These are phyloP conservation scores for Darevskia nairensis DNA, from an alignment of 2,797 vertebrate species.

Conservation along the genomic window DNA sequence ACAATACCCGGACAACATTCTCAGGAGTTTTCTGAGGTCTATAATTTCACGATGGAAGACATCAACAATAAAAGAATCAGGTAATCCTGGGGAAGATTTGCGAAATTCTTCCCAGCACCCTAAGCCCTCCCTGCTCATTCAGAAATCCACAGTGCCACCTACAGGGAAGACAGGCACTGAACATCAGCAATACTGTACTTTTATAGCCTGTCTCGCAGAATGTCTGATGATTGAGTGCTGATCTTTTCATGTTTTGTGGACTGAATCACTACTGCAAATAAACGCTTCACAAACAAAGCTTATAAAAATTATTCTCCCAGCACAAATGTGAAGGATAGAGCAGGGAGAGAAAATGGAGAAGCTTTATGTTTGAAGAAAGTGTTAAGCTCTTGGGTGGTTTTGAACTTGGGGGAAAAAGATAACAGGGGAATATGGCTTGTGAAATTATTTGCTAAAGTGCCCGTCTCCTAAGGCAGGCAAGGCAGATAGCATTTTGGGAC, in stretches of 20 bases:
- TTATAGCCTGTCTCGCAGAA: not conserved
- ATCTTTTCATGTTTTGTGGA: not conserved
- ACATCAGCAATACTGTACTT: not conserved
- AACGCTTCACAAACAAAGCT: not conserved
- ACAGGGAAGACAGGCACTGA: not conserved
- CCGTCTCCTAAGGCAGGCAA: not conserved
- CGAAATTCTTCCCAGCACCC: not conserved
- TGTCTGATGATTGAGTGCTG: not conserved
- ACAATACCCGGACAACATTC: slow-evolving; percentile 69
- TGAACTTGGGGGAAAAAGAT: not conserved
- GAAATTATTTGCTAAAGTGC: not conserved
- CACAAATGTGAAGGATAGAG: not conserved
- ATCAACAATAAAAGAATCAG: slow-evolving; percentile 88
- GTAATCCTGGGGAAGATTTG: slow-evolving; percentile 68
- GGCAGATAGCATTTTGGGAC: accelerated
- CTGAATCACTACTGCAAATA: not conserved
- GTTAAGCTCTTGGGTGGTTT: not conserved
- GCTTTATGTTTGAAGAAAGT: not conserved
- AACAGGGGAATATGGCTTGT: not conserved
- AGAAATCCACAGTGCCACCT: slow-evolving; percentile 29
- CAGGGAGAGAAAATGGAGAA: not conserved
- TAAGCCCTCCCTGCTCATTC: not conserved
- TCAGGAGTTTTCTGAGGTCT: slow-evolving; percentile 86
- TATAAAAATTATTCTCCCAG: not conserved
- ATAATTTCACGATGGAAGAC: slow-evolving; percentile 95